These are phyloP conservation scores for Melopsittacus undulatus DNA, from an alignment of 2,797 vertebrate genomes.

Conservation along the genomic window DNA sequence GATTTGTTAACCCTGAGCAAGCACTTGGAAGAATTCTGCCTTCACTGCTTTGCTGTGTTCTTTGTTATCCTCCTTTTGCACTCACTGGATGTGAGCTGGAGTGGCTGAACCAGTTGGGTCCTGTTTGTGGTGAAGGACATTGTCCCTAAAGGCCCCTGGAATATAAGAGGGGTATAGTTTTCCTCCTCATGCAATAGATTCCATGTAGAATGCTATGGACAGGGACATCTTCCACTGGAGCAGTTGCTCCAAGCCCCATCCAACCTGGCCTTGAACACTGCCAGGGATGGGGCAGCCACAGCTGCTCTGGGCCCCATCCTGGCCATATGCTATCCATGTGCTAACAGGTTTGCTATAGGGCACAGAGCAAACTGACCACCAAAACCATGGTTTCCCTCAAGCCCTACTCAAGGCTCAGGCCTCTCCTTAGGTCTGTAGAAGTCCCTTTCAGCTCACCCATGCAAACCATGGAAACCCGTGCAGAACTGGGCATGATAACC, in stretches of 20 bases:
- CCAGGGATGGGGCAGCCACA: background rate
- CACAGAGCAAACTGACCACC: background rate
- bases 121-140: background rate
- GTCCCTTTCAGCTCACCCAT: background rate
- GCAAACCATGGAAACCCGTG: background rate
- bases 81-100: fast-evolving
- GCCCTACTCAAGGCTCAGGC: background rate
- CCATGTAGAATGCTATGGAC: fast-evolving
- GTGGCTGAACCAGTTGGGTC: background rate
- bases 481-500: background rate
- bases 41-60: background rate
- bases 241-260: background rate
- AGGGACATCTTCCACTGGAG: background rate
- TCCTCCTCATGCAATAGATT: background rate
- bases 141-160: background rate
- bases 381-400: fast-evolving
- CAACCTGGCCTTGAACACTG: background rate
- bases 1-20: background rate
- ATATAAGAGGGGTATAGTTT: background rate
- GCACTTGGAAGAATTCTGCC: background rate
- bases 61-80: fast-evolving
- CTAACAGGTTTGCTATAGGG: background rate
- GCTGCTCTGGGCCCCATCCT: background rate
- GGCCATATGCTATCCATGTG: background rate
- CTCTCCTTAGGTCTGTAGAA: background rate